Evolutionary conservation across 23 tunicate genomes (phyloP).

Genomic region (Clavelina lepadiformis): DNA sequence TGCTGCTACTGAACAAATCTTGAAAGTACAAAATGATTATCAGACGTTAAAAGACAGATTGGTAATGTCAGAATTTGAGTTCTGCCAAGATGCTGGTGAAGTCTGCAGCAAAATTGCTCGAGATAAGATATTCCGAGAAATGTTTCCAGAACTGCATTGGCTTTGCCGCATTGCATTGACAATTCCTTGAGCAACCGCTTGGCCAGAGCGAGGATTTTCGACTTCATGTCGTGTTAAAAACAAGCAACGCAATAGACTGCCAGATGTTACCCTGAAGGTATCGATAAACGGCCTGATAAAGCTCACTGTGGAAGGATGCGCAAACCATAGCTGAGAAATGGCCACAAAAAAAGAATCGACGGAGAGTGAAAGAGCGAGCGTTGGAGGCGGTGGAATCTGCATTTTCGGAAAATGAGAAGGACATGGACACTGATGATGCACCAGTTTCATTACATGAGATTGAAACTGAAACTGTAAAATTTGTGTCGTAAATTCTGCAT

Average conservation of each 20-base stretch:
- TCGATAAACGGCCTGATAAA: background rate
- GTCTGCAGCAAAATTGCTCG: constrained; percentile 42
- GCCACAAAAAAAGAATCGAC: too few relatives aligned
- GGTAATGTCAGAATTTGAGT: constrained; percentile 34
- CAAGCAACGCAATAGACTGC: constrained; percentile 26
- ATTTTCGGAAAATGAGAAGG: too few relatives aligned
- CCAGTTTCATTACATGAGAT: too few relatives aligned
- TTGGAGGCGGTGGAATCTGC: too few relatives aligned
- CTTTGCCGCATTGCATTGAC: constrained; percentile 43
- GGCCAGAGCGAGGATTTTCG: constrained; percentile 35
- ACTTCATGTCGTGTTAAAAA: constrained; percentile 28
- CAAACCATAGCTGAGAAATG: background rate
- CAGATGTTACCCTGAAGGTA: constrained; percentile 31
- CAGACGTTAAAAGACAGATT: constrained; percentile 28
- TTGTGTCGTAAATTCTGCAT: too few relatives aligned
- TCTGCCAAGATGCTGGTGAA: constrained; percentile 35
- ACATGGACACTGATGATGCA: too few relatives aligned
- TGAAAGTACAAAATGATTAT: constrained; percentile 27
- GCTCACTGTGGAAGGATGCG: background rate
- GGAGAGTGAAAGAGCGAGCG: too few relatives aligned
- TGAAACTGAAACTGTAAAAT: too few relatives aligned
- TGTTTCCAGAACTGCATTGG: constrained; percentile 37
- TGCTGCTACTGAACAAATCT: constrained; percentile 12
- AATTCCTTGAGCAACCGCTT: constrained; percentile 26
- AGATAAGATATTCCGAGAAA: constrained; percentile 25